phyloP scores from a whole-genome alignment of 2,113 vertebrate species.

The Aleadryas rufinucha region DNA sequence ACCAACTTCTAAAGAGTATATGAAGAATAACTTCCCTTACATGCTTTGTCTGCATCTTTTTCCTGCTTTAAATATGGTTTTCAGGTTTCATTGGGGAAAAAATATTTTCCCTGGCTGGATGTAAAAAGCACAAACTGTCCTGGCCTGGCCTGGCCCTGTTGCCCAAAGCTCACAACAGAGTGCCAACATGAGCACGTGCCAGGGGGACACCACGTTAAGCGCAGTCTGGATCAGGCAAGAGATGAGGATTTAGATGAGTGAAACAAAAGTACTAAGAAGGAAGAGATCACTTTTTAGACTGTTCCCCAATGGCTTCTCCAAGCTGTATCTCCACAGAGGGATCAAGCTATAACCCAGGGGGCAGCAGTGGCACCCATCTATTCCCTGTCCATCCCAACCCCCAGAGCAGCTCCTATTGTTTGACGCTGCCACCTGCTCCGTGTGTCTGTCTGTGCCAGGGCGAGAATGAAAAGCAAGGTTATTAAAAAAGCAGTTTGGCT shows the following conservation, averaged over 20 bases:
- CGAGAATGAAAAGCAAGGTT: not conserved
- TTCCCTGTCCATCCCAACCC: not conserved
- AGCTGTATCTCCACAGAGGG: not conserved
- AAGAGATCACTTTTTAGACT: not conserved
- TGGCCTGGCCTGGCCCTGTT: not conserved
- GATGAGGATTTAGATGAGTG: not conserved
- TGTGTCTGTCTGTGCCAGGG: not conserved
- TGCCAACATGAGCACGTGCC: not conserved
- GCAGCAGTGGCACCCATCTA: not conserved
- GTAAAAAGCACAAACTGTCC: not conserved
- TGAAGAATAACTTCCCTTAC: not conserved
- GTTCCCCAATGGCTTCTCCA: not conserved
- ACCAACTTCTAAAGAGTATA: not conserved
- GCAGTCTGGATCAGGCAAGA: not conserved
- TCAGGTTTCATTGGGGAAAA: not conserved
- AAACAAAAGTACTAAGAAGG: not conserved
- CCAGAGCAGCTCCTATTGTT: not conserved
- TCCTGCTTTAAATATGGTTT: not conserved
- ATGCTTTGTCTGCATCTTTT: not conserved
- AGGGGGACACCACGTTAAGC: rapidly evolving
- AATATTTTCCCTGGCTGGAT: not conserved
- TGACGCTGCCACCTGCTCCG: not conserved
- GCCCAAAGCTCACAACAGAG: not conserved
- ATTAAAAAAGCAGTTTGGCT: slow-evolving; percentile 60
- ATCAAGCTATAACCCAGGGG: not conserved